Base-by-base conservation (phyloP, 2,888 invertebrate species). In the Melanchra persicariae region DNA sequence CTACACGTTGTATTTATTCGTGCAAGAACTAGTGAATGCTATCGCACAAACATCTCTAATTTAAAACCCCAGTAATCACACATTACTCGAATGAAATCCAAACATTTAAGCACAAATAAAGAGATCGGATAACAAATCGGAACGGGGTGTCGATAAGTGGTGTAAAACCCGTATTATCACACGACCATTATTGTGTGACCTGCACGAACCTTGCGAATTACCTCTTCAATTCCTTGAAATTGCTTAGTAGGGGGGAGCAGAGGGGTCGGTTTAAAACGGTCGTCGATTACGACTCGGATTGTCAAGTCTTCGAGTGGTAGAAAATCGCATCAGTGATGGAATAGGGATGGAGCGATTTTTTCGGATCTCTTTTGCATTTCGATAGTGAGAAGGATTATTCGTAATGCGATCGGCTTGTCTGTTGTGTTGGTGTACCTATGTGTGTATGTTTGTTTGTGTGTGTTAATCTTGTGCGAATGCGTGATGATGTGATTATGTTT, bases 261-360 rank as follows among this genome's bases (percentile, higher is more conserved):
- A 72, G 47, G 68, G 68, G 22, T 71, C 76, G 55, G 15, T n/a
- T 60, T 70, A 71, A 70, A 57, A 70, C 88, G 91, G 91, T 79
- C 17, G 65, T 83, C 78, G 86, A 87, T 89, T 82, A 87, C 87
- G 85, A 84, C 84, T 88, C 89, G 89, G 89, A 88, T 89, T 90
- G 88, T 89, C 89, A 90, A 92, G 81, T 92, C 89, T 81, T 93
- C 91, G 92, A 94, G 93, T 91, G 92, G 89, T 89, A 90, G 91
- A 92, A 93, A 94, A 94, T 93, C 94, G 91, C 88, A 90, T 94
- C 91, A 93, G 87, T 87, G 87, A 87, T 88, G 84, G 79, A 84
- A 80, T 81, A 79, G 81, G 83, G 83, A 75, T 78, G 79, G 81
- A 84, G 19, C 54, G 34, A 54, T 54, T 52, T 82, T 85, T 85